phyloP scores from a whole-genome alignment of 1,140 invertebrate genomes.

The Drosophila kanapiae region DNA sequence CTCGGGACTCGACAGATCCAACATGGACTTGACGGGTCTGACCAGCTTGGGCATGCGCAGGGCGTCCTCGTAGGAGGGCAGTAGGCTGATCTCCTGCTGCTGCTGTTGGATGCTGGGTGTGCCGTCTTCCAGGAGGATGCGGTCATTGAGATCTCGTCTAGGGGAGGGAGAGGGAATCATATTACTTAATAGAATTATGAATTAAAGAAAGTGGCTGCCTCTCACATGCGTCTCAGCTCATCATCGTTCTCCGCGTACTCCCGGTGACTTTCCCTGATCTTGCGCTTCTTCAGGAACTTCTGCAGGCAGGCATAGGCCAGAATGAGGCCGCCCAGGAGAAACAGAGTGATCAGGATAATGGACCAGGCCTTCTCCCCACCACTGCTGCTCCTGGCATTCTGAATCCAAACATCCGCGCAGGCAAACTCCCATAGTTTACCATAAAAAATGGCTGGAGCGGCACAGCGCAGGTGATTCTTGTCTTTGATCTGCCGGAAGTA shows the following conservation, averaged over 20 bases:
- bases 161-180: neutral
- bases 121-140: conserved; percentile 87
- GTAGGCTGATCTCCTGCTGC: conserved; percentile 88
- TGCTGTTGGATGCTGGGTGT: conserved; percentile 86
- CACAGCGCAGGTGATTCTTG: conserved; percentile 86
- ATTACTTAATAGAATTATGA: neutral
- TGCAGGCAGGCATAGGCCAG: conserved; percentile 63
- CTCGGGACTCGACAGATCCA: conserved; percentile 79
- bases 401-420: conserved; percentile 88
- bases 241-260: conserved; percentile 83
- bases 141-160: conserved; percentile 86
- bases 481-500: conserved; percentile 59
- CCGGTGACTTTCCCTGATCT: conserved; percentile 61
- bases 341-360: conserved; percentile 86
- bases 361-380: conserved; percentile 87
- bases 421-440: conserved; percentile 89
- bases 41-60: conserved; percentile 89
- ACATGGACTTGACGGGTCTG: conserved; percentile 87
- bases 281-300: conserved; percentile 85
- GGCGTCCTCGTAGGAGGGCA: conserved; percentile 90
- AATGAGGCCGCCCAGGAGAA: conserved; percentile 33
- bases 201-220: conserved; percentile 5
- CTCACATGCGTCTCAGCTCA: conserved; percentile 87
- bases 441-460: conserved; percentile 87
- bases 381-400: conserved; percentile 74